Evolutionary conservation across 1,140 invertebrate genomes (phyloP).

Genomic region (Frieseomelitta varia): DNA sequence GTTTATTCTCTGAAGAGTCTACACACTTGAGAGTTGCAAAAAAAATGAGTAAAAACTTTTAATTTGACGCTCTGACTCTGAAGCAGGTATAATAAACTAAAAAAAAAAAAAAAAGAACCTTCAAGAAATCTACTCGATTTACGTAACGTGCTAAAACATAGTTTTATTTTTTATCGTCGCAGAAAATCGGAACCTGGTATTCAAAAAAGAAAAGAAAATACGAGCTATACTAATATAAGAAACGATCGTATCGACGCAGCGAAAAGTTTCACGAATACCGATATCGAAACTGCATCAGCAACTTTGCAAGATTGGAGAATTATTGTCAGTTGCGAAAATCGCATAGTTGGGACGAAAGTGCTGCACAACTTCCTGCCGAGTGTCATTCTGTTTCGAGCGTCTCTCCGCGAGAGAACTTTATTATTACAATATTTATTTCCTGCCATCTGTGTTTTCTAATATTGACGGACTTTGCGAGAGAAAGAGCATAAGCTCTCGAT

Average conservation of each 20-base stretch:
- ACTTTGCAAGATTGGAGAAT: slow-evolving; percentile 6
- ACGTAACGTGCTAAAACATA: too few species aligned
- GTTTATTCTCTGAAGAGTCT: too few species aligned
- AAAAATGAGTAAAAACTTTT: too few species aligned
- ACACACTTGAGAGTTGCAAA: too few species aligned
- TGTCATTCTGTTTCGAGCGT: too few species aligned
- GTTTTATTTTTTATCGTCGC: too few species aligned
- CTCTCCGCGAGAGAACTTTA: neutral
- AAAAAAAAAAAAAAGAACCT: too few species aligned
- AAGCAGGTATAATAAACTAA: too few species aligned
- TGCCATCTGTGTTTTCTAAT: neutral
- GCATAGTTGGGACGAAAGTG: neutral
- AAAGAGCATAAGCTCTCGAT: neutral
- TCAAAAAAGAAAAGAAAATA: neutral
- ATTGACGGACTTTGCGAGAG: neutral
- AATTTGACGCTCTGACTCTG: too few species aligned
- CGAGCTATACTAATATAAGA: neutral
- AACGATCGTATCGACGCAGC: neutral
- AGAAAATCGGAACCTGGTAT: too few species aligned
- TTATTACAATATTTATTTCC: neutral
- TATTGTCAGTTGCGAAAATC: slow-evolving; percentile 14
- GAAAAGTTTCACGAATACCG: neutral
- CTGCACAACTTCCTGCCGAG: neutral
- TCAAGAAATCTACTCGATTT: too few species aligned
- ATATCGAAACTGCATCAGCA: neutral